A percentile compares a stretch with the other conserved stretches of the same genome.
Conservation (phyloP, 1,140 invertebrate species). For the Chlorops oryzae region DNA sequence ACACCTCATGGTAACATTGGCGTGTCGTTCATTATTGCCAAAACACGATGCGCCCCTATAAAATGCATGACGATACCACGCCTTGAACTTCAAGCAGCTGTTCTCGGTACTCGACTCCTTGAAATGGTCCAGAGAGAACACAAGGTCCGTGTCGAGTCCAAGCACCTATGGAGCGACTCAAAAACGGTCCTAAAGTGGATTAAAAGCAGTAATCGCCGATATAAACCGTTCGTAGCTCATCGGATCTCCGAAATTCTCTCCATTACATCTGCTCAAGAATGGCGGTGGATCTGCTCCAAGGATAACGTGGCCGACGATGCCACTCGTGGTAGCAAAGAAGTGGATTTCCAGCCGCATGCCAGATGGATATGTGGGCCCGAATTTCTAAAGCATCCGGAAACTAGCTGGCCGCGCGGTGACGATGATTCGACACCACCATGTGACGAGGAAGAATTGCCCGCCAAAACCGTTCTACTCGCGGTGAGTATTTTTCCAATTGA, state of each 20-base stretch:
- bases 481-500: not conserved
- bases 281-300: slow-evolving; percentile 22
- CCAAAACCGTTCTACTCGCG: not conserved
- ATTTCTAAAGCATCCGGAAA: not conserved
- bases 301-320: slow-evolving; percentile 32
- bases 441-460: not conserved
- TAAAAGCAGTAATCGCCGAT: not conserved
- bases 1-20: not conserved
- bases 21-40: slow-evolving; percentile 13
- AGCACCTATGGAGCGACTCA: not conserved
- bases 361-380: not conserved
- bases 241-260: slow-evolving; percentile 22
- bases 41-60: slow-evolving; percentile 36
- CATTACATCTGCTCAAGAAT: no score
- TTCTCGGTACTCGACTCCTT: slow-evolving; percentile 38
- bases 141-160: not conserved
- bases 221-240: slow-evolving; percentile 24
- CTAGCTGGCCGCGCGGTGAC: not conserved
- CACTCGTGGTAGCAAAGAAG: not conserved
- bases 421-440: not conserved
- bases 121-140: not conserved
- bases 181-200: not conserved
- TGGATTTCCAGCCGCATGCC: no score
- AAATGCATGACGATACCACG: slow-evolving; percentile 37
- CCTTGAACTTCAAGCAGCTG: slow-evolving; percentile 45